Evolutionary conservation across 1,140 invertebrate genomes (phyloP), one percentile per base, ranked within the genome.

Genomic region (Drosophila gunungcola): DNA sequence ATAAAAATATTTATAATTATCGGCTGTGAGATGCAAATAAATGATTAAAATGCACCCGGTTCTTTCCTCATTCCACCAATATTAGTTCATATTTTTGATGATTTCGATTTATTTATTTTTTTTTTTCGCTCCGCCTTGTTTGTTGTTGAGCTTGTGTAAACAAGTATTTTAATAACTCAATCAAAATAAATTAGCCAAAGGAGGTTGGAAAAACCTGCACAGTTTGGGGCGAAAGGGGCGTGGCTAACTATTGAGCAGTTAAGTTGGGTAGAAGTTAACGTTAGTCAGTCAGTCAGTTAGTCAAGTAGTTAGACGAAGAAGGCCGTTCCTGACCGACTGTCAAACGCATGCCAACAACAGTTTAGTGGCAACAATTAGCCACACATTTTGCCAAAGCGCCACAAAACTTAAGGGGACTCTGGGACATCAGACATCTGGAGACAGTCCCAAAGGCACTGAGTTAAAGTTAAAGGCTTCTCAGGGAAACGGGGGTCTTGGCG

Each of bases 311-410:
- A n/a, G 42, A 48, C 43, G 29, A 36, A 25, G 56, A 61, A 55
- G 64, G 62, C n/a, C 27, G 32, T 32, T 39, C 69, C 74, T 65
- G 84, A 83, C 67, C 60, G 80, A 83, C 79, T 83, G 83, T 89
- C 84, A 89, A 89, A 88, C 80, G 84, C 84, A 88, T 88, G 83
- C 83, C 83, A 88, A 88, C 83, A 88, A 88, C 83, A 89, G 84
- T 89, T 89, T 89, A 89, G 84, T 83, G 68, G 54, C 64, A 68
- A 89, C 84, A 89, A 89, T 89, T 89, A 89, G 84, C 80, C 79
- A 89, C 84, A 80, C 80, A 89, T 83, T 89, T 84, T 67, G 60
- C 79, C 83, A 89, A 77, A 83, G 80, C 78, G 80, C 80, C 76
- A 79, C 62, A 49, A 46, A 55, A 11, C 29, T 64, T 48, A 57